phyloP scores from a whole-genome alignment of 2,888 invertebrate genomes.

The Didymodactylos carnosus region DNA sequence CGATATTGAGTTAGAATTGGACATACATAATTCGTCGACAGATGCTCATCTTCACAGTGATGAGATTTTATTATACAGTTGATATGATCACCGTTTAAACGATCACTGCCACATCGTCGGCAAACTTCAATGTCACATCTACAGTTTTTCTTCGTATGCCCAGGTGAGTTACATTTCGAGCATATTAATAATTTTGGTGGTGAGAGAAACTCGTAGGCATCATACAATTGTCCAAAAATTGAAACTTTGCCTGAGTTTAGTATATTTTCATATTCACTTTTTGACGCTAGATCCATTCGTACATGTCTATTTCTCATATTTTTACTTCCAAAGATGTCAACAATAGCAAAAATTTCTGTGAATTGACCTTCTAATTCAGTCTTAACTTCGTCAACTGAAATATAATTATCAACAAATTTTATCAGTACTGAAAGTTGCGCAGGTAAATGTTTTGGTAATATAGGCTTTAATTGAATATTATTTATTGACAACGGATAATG shows the following conservation, averaged over 20 bases:
- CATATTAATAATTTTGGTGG: not conserved
- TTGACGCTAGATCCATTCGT: not conserved
- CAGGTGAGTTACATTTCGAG: not conserved
- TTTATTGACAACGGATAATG: not conserved
- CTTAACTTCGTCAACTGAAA: not conserved
- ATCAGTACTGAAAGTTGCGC: not conserved
- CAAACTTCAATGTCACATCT: not conserved
- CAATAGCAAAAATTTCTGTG: not conserved
- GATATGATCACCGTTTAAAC: not conserved
- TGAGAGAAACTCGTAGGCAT: not conserved
- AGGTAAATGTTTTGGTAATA: not conserved
- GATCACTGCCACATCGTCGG: not conserved
- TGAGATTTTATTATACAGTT: not conserved
- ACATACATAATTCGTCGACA: not conserved
- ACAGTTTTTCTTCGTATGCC: not conserved
- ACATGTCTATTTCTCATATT: not conserved
- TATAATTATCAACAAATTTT: not conserved
- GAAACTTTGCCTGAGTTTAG: not conserved
- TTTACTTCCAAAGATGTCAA: not conserved
- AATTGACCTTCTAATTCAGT: not conserved
- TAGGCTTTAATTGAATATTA: not conserved
- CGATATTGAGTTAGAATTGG: not conserved
- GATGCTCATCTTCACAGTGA: not conserved
- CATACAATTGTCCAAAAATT: not conserved
- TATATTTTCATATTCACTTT: not conserved